A percentile compares a stretch with the other conserved stretches of the same genome.
Evolutionary conservation across 2,888 invertebrate genomes (phyloP).

Genomic region (Sphaerophoria rueppellii): DNA sequence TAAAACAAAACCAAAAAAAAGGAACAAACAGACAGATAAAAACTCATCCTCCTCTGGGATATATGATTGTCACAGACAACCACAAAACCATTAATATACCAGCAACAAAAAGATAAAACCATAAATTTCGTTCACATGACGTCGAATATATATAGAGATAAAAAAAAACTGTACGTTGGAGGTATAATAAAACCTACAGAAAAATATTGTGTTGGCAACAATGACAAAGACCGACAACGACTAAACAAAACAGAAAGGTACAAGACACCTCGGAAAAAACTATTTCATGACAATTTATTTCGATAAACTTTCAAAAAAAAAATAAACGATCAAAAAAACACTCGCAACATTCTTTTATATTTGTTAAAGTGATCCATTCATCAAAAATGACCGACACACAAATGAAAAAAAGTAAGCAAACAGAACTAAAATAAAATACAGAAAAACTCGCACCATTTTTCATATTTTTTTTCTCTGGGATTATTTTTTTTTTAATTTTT

Average conservation of each 20-base stretch:
- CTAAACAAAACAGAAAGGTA: neutral
- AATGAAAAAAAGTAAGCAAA: neutral
- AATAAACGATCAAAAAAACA: neutral
- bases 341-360: slow-evolving; percentile 10
- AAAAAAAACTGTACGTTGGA: neutral
- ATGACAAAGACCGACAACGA: neutral
- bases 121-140: slow-evolving; percentile 36
- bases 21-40: neutral
- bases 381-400: slow-evolving; percentile 10
- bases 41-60: neutral
- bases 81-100: slow-evolving; percentile 23
- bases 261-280: slow-evolving; percentile 2
- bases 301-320: slow-evolving; percentile 23
- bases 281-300: slow-evolving; percentile 42
- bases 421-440: neutral
- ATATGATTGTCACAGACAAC: slow-evolving; percentile 28
- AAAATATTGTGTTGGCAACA: slow-evolving; percentile 25
- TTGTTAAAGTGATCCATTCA: slow-evolving; percentile 38
- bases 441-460: slow-evolving; percentile 14
- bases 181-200: slow-evolving; percentile 14
- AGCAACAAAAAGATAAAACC: slow-evolving; percentile 25
- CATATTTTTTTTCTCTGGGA: neutral
- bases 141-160: neutral
- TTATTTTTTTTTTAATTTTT: neutral
- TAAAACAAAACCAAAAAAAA: neutral